Evolutionary conservation across 2,797 vertebrate species (phyloP).

Genomic region (Rhadinocentrus ornatus): DNA sequence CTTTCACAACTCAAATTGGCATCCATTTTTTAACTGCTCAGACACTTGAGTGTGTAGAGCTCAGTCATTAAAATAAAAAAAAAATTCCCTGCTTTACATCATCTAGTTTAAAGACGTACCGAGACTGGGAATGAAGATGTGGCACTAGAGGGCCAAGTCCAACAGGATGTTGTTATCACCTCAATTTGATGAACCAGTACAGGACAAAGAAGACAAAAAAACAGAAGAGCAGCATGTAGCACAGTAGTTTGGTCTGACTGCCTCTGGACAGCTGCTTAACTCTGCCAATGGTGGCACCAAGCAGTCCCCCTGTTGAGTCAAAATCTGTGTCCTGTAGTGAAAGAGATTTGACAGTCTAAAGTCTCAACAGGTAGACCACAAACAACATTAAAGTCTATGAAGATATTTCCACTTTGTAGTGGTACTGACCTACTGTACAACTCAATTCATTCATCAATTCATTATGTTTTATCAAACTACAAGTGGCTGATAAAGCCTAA

Average conservation of each 20-base stretch:
- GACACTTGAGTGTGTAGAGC: slow-evolving; percentile 5
- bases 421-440: background rate
- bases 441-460: no score
- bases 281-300: slow-evolving; percentile 92
- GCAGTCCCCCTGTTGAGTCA: slow-evolving; percentile 92
- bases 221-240: slow-evolving; percentile 96
- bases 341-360: slow-evolving; percentile 11
- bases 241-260: slow-evolving; percentile 93
- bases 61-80: slow-evolving; percentile 1
- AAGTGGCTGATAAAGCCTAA: background rate
- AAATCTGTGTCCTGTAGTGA: slow-evolving; percentile 91
- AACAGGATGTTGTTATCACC: slow-evolving; percentile 68
- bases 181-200: slow-evolving; percentile 93
- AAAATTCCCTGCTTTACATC: slow-evolving; percentile 13
- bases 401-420: background rate
- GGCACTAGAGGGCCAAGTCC: slow-evolving; percentile 13
- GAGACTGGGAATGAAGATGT: slow-evolving; percentile 11
- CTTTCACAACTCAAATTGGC: background rate
- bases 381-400: background rate
- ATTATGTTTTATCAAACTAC: background rate
- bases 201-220: slow-evolving; percentile 95
- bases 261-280: slow-evolving; percentile 93
- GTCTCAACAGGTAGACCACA: slow-evolving; percentile 10
- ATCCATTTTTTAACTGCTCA: slow-evolving; percentile 3
- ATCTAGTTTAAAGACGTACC: slow-evolving; percentile 28